These are phyloP conservation scores for Pterocles gutturalis DNA, from an alignment of 2,113 vertebrate genomes.

Conservation along the genomic window DNA sequence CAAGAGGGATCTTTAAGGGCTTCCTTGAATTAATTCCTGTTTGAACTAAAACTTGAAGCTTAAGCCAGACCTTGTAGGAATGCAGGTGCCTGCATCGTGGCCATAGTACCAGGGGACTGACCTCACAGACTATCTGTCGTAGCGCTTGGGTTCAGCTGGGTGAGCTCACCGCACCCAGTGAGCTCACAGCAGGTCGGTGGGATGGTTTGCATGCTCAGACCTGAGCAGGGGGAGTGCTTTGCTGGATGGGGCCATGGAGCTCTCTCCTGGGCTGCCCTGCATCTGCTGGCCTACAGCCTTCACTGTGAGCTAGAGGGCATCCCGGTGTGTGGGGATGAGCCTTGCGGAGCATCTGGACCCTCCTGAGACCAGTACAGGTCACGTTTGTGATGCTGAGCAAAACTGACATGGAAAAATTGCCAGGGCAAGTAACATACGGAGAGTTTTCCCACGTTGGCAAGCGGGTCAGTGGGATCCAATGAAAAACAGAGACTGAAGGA, in stretches of 20 bases:
- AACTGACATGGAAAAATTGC: fast-evolving
- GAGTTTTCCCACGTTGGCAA: background rate
- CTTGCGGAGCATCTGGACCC: background rate
- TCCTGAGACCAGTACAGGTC: background rate
- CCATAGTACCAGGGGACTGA: fast-evolving
- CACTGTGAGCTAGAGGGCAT: background rate
- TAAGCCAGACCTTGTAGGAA: background rate
- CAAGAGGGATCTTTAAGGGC: background rate
- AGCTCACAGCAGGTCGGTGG: background rate
- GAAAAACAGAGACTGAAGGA: background rate
- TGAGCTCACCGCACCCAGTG: too few species aligned
- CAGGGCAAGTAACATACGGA: background rate
- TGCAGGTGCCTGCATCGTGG: background rate
- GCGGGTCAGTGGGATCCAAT: background rate
- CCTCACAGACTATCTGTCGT: fast-evolving
- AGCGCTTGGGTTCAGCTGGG: background rate
- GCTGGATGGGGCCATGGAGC: background rate
- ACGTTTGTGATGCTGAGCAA: background rate
- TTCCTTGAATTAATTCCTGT: background rate
- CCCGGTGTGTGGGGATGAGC: background rate
- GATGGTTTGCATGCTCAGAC: background rate
- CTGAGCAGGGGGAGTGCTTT: background rate
- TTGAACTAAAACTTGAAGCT: background rate
- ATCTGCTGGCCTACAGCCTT: background rate
- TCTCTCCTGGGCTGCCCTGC: background rate